A percentile compares a stretch with the other conserved stretches of the same genome.
These are phyloP conservation scores for Hippocampus kuda DNA, from an alignment of 2,797 vertebrate genomes.

Conservation along the genomic window DNA sequence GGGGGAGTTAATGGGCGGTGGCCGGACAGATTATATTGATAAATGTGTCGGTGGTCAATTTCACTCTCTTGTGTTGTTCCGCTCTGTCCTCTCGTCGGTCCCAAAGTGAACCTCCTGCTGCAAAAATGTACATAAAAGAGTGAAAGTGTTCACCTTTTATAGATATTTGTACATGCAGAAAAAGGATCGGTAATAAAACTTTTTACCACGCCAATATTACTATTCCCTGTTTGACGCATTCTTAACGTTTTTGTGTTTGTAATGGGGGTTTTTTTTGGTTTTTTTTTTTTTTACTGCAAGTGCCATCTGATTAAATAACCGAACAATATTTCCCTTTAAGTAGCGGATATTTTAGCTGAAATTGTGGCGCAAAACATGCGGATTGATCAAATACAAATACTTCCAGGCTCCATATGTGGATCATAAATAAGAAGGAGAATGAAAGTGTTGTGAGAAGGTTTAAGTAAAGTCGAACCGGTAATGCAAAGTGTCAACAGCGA, in stretches of 20 bases:
- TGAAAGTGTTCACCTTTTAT: constrained; percentile 62
- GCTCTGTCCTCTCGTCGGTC: constrained; percentile 23
- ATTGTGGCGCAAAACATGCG: too few relatives aligned
- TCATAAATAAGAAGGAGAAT: too few relatives aligned
- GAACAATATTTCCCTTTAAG: too few relatives aligned
- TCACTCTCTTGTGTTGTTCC: constrained; percentile 30
- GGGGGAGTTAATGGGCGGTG: not conserved
- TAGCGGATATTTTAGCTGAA: too few relatives aligned
- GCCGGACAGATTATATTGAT: constrained; percentile 15
- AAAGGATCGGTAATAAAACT: constrained; percentile 55
- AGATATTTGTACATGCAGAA: constrained; percentile 64
- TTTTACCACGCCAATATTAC: constrained; percentile 52
- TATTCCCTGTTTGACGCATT: not conserved
- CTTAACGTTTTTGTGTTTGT: not conserved
- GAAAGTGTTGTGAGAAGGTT: too few relatives aligned
- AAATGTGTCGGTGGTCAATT: constrained; percentile 33
- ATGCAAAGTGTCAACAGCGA: not conserved
- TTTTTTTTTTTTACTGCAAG: not conserved
- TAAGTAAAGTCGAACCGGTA: not conserved
- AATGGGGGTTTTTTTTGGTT: not conserved
- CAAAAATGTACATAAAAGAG: constrained; percentile 59
- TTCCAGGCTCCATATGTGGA: too few relatives aligned
- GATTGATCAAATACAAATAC: too few relatives aligned
- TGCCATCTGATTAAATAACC: not conserved
- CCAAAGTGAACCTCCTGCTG: constrained; percentile 40